These are phyloP conservation scores for Sesia bembeciformis DNA, from an alignment of 2,888 invertebrate genomes.

Conservation along the genomic window DNA sequence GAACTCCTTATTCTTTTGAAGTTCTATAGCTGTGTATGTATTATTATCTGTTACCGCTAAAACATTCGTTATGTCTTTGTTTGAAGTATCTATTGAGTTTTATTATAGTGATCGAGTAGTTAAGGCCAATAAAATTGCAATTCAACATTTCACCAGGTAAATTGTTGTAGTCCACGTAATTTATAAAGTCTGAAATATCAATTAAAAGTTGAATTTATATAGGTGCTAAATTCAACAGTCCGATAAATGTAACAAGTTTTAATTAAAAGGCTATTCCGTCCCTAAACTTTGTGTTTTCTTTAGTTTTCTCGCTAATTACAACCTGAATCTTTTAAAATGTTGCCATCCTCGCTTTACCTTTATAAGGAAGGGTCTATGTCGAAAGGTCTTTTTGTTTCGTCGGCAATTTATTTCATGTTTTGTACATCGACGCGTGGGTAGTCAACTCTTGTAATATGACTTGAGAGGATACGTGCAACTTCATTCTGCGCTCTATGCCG, in stretches of 20 bases:
- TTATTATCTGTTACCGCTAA: too few species aligned
- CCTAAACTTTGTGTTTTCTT: background rate
- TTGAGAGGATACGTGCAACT: background rate
- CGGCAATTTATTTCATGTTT: conserved; percentile 27
- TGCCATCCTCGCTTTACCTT: background rate
- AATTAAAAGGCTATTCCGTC: background rate
- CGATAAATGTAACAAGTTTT: background rate
- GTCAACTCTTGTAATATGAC: conserved; percentile 2
- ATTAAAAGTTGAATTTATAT: background rate
- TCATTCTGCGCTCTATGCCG: background rate
- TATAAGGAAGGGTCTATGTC: conserved; percentile 15
- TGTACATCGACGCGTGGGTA: conserved; percentile 12
- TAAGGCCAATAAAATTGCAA: background rate
- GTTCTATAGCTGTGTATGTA: too few species aligned
- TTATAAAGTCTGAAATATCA: background rate
- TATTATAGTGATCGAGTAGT: background rate
- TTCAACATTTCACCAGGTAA: background rate
- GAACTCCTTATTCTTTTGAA: too few species aligned
- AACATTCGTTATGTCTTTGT: too few species aligned
- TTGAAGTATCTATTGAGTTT: too few species aligned
- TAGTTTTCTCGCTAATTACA: background rate
- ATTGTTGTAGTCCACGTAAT: background rate
- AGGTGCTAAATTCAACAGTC: background rate
- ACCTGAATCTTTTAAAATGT: background rate
- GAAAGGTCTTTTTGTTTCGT: conserved; percentile 28